phyloP scores from a whole-genome alignment of 2,888 invertebrate genomes.

The Synanthedon myopaeformis region DNA sequence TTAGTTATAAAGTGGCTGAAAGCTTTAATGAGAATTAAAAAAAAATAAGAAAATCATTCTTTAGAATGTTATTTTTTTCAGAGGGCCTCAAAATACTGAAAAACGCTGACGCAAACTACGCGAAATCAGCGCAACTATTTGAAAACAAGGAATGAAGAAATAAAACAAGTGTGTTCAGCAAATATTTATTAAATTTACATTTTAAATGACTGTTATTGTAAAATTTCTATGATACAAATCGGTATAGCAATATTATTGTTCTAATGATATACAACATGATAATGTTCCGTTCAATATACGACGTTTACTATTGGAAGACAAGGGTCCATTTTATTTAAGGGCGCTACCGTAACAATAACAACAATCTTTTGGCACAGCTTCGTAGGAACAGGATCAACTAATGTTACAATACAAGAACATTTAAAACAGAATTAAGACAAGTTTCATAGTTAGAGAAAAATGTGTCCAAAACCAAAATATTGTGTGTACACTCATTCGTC shows the following conservation, averaged over 20 bases:
- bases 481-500: no score
- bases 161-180: constrained; percentile 37
- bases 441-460: no score
- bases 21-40: background rate
- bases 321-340: constrained; percentile 37
- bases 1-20: no score
- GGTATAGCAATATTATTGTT: constrained; percentile 48
- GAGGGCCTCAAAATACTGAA: constrained; percentile 58
- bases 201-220: constrained; percentile 54
- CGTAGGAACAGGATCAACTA: constrained; percentile 51
- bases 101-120: constrained; percentile 23
- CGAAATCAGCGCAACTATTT: constrained; percentile 46
- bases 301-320: constrained; percentile 54
- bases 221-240: constrained; percentile 52
- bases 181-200: constrained; percentile 59
- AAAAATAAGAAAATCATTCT: background rate
- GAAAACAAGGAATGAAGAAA: constrained; percentile 28
- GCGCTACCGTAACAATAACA: constrained; percentile 19
- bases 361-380: constrained; percentile 53
- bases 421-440: no score
- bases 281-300: constrained; percentile 10
- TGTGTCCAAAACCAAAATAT: no score
- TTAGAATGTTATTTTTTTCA: constrained; percentile 21
- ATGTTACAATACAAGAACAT: constrained; percentile 20
- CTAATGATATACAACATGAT: constrained; percentile 23